Percentiles rank a stretch among this genome's conserved stretches.
phyloP scores from a whole-genome alignment of 92 coral and sea anemone species.

The Paragorgia papillata region DNA sequence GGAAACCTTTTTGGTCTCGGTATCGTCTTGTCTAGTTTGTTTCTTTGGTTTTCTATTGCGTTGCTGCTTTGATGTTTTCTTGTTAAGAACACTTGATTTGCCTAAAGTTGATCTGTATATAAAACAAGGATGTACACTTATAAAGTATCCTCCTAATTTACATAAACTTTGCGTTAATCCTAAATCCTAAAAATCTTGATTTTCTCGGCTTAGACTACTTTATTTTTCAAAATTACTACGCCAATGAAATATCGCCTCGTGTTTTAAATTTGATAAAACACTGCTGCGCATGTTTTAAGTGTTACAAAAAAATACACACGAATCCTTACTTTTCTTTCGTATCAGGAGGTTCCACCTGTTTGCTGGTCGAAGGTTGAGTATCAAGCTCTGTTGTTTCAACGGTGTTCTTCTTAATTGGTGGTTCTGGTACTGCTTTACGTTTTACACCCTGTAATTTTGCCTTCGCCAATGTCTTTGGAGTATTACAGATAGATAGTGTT shows the following conservation, averaged over 20 bases:
- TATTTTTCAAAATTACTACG: too few relatives aligned
- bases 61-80: neutral
- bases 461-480: constrained; percentile 48
- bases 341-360: neutral
- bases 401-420: constrained; percentile 10
- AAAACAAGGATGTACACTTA: too few relatives aligned
- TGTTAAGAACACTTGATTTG: neutral
- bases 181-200: too few relatives aligned
- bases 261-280: too few relatives aligned
- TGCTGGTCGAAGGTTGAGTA: neutral
- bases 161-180: too few relatives aligned
- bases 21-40: neutral
- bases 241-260: too few relatives aligned
- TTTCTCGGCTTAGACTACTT: too few relatives aligned
- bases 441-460: constrained; percentile 9
- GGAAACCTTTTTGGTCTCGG: neutral
- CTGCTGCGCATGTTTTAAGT: too few relatives aligned
- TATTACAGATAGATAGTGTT: constrained; percentile 73
- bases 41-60: neutral
- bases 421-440: constrained; percentile 21
- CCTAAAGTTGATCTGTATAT: too few relatives aligned
- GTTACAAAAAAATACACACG: neutral
- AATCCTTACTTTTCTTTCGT: neutral
- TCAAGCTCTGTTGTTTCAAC: neutral
- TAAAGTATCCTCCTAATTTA: too few relatives aligned